Percentiles rank a stretch among this genome's conserved stretches.
phyloP scores from a whole-genome alignment of 2,797 vertebrate species.

The Sardinella longiceps region DNA sequence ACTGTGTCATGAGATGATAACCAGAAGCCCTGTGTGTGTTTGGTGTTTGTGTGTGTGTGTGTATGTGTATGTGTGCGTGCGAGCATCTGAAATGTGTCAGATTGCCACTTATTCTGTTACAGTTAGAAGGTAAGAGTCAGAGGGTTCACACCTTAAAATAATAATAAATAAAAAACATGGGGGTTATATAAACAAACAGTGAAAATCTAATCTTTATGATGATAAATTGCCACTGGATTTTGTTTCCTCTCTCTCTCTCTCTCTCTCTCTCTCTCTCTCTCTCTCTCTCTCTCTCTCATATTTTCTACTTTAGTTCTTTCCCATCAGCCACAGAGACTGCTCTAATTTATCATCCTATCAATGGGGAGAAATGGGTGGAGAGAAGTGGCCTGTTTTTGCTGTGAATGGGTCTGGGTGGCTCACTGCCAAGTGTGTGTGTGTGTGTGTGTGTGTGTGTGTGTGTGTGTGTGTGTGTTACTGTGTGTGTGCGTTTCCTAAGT shows the following conservation, averaged over 20 bases:
- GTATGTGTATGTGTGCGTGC: not conserved
- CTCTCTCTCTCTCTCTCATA: constrained; percentile 31
- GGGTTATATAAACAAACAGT: not conserved
- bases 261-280: constrained; percentile 58
- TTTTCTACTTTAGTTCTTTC: constrained; percentile 37
- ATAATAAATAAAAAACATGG: not conserved
- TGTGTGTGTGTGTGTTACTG: not conserved
- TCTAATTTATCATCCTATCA: constrained; percentile 50
- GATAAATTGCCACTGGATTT: not conserved
- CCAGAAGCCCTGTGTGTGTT: not conserved
- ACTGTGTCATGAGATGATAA: not conserved
- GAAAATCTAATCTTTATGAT: not conserved
- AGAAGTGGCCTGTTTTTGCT: constrained; percentile 64
- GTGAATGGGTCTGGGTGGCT: constrained; percentile 44
- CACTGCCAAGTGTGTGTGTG: constrained; percentile 30
- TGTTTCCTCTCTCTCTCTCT: constrained; percentile 27
- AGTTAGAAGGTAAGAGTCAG: not conserved
- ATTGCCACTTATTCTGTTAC: not conserved
- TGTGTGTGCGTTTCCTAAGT: not conserved
- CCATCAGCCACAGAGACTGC: constrained; percentile 40
- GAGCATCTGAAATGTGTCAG: not conserved
- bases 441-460: constrained; percentile 33
- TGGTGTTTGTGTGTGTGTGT: not conserved
- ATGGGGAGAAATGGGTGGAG: constrained; percentile 54
- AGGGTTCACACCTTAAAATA: not conserved